Conservation (phyloP, 2,113 vertebrate genomes). For the Dasyornis broadbenti region DNA sequence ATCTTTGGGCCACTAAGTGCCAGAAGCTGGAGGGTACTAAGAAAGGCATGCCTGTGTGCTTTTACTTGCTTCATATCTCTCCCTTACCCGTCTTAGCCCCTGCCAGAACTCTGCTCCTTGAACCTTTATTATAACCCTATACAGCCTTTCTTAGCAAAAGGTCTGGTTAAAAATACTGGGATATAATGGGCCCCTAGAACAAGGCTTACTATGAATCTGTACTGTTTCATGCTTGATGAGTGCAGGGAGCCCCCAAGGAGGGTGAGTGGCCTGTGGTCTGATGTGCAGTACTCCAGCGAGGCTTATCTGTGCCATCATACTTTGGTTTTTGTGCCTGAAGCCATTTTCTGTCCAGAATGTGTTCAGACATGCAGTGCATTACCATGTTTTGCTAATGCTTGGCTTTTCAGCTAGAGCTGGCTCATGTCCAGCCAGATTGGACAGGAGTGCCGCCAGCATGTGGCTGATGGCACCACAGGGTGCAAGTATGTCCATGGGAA, state of each 20-base stretch:
- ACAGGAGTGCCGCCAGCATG: background rate
- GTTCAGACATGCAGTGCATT: background rate
- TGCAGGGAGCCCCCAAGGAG: background rate
- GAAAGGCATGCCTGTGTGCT: background rate
- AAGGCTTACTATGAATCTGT: background rate
- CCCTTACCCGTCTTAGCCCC: background rate
- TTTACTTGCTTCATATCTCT: background rate
- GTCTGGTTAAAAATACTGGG: background rate
- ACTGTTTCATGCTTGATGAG: background rate
- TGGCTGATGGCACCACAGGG: background rate
- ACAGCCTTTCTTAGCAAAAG: background rate
- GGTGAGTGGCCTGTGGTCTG: background rate
- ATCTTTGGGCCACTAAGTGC: background rate
- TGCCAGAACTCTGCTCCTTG: background rate
- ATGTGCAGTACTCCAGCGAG: background rate
- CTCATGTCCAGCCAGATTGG: background rate
- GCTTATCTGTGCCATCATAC: background rate
- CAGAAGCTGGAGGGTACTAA: background rate
- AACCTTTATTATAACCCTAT: background rate
- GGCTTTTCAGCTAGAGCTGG: conserved; percentile 10
- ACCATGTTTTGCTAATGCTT: conserved; percentile 1
- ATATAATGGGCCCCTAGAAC: background rate
- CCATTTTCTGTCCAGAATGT: background rate
- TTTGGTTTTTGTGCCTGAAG: background rate
- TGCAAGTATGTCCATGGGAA: background rate